A percentile compares a stretch with the other conserved stretches of the same genome.
These are phyloP conservation scores for Ctenopoma multispine DNA, from an alignment of 2,797 vertebrate genomes.

Conservation along the genomic window DNA sequence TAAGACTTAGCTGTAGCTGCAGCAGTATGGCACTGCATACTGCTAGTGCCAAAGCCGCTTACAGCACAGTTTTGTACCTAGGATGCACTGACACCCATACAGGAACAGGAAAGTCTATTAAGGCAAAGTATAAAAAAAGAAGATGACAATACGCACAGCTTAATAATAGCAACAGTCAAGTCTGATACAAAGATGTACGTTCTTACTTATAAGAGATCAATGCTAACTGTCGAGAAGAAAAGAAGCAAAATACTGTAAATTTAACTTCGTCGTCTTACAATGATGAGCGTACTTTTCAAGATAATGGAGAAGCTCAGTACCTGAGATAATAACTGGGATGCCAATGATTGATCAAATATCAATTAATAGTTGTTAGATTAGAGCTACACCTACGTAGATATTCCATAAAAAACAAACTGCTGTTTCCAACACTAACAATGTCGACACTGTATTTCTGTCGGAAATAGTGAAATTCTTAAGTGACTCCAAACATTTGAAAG, in stretches of 20 bases:
- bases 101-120: conserved; percentile 23
- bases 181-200: conserved; percentile 1
- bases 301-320: neutral
- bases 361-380: too few species aligned
- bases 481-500: too few species aligned
- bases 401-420: too few species aligned
- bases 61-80: conserved; percentile 48
- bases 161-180: conserved; percentile 1
- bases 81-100: conserved; percentile 45
- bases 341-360: too few species aligned
- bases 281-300: too few species aligned
- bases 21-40: conserved; percentile 59
- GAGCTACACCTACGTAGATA: too few species aligned
- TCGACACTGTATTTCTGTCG: too few species aligned
- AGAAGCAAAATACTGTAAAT: neutral
- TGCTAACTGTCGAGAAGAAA: neutral
- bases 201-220: conserved; percentile 3
- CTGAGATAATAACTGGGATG: too few species aligned
- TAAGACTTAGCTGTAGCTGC: conserved; percentile 67
- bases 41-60: conserved; percentile 61
- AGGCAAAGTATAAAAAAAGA: conserved; percentile 36
- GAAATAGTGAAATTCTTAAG: too few species aligned
- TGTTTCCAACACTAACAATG: too few species aligned
- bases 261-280: neutral
- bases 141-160: conserved; percentile 23